Percentiles rank a stretch among this genome's conserved stretches.
Conservation (phyloP, 2,797 vertebrate species). For the Melanotaenia nigrans region DNA sequence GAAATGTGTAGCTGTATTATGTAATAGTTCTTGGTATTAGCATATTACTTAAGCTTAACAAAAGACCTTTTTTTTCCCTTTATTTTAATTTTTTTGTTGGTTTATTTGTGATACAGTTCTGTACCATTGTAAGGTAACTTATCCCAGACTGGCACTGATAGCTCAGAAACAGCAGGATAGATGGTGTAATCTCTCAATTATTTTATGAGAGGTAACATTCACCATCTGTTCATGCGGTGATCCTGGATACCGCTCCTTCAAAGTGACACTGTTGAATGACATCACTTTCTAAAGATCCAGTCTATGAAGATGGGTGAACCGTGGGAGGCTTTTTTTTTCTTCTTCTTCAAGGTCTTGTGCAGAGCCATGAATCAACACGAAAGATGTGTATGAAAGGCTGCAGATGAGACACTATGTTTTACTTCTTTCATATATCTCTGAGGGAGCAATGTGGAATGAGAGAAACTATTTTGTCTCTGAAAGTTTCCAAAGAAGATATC, state of each 20-base stretch:
- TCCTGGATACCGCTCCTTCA: slow-evolving; percentile 39
- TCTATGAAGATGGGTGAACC: slow-evolving; percentile 32
- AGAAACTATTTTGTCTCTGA: slow-evolving; percentile 36
- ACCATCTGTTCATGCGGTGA: slow-evolving; percentile 58
- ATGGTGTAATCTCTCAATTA: slow-evolving; percentile 45
- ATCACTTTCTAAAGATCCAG: slow-evolving; percentile 48
- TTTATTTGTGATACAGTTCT: not conserved
- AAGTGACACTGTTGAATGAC: slow-evolving; percentile 30
- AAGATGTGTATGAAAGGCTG: slow-evolving; percentile 32
- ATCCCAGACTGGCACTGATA: slow-evolving; percentile 28
- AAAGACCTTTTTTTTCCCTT: not conserved
- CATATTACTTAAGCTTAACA: not conserved
- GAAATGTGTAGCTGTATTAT: not conserved
- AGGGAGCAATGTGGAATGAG: slow-evolving; percentile 27
- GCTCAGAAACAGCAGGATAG: slow-evolving; percentile 36
- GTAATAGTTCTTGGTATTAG: not conserved
- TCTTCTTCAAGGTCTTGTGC: slow-evolving; percentile 20
- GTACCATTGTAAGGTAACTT: not conserved
- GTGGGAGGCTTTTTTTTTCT: slow-evolving; percentile 23
- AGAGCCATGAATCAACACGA: slow-evolving; percentile 35
- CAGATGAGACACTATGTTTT: slow-evolving; percentile 39
- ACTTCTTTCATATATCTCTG: slow-evolving; percentile 39
- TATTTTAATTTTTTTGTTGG: not conserved
- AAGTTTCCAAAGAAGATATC: slow-evolving; percentile 38
- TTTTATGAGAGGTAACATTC: slow-evolving; percentile 51